phyloP scores from a whole-genome alignment of 2,797 vertebrate genomes.

The Psittacula derbiana region DNA sequence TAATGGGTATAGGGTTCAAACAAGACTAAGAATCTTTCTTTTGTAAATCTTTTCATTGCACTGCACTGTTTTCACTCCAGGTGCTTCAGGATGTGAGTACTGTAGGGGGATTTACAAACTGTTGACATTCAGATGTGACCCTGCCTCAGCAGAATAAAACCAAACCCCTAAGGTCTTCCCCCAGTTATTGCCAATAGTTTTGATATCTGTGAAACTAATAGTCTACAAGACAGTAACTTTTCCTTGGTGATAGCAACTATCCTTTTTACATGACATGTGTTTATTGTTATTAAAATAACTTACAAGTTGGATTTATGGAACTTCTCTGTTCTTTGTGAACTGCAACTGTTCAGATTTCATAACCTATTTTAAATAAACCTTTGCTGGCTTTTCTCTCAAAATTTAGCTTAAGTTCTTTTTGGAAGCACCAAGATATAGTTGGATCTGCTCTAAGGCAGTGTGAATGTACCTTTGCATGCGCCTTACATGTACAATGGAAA shows the following conservation, averaged over 20 bases:
- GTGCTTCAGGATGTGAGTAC: not conserved
- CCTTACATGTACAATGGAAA: not conserved
- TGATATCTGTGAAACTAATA: not conserved
- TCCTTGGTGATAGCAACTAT: not conserved
- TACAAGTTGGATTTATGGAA: not conserved
- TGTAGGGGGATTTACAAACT: not conserved
- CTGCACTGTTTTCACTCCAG: not conserved
- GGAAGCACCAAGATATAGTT: not conserved
- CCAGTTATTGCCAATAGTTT: not conserved
- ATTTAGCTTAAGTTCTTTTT: not conserved
- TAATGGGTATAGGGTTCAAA: not conserved
- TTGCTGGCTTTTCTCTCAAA: not conserved
- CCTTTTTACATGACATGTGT: not conserved
- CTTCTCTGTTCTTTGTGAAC: not conserved
- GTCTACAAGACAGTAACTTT: not conserved
- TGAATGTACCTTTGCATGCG: accelerated
- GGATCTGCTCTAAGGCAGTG: not conserved
- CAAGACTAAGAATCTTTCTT: not conserved
- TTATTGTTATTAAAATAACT: not conserved
- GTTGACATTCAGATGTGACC: not conserved
- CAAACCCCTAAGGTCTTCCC: not conserved
- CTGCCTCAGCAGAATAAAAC: not conserved
- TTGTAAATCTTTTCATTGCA: not conserved
- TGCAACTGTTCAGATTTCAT: not conserved
- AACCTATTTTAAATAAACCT: not conserved